These are phyloP conservation scores for Aricia artaxerxes DNA, from an alignment of 2,888 invertebrate species.

Conservation along the genomic window DNA sequence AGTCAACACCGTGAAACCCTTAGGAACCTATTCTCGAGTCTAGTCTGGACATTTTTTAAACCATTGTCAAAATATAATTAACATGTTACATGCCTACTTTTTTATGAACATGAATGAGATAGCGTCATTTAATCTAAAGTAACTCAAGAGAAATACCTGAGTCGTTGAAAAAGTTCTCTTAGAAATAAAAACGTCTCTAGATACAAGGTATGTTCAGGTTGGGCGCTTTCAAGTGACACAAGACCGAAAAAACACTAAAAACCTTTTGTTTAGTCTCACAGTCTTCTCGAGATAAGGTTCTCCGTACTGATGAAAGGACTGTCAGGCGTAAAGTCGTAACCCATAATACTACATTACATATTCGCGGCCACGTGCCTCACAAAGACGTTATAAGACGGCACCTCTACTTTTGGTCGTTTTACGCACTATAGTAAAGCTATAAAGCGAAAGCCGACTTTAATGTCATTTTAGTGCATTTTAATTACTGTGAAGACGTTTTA, in stretches of 20 bases:
- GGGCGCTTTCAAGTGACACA: background rate
- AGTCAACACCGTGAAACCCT: background rate
- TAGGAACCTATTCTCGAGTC: background rate
- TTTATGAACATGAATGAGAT: background rate
- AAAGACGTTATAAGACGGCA: conserved; percentile 70
- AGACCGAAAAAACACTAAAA: background rate
- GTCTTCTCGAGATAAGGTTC: conserved; percentile 63
- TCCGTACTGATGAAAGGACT: conserved; percentile 74
- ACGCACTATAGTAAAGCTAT: conserved; percentile 5
- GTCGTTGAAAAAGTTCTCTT: background rate
- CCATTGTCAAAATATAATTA: background rate
- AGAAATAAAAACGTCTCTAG: background rate
- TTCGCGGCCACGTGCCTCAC: conserved; percentile 75
- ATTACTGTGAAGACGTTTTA: conserved; percentile 10
- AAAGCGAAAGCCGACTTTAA: conserved; percentile 20
- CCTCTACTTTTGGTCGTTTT: conserved; percentile 49
- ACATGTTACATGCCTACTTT: background rate
- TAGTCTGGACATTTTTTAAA: background rate
- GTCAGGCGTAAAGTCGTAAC: conserved; percentile 78
- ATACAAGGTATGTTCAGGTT: background rate
- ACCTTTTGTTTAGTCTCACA: background rate
- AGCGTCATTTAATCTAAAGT: background rate
- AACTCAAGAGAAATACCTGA: background rate
- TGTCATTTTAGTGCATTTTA: conserved; percentile 7
- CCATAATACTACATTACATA: conserved; percentile 76